phyloP scores from a whole-genome alignment of 64 coral and sea anemone genomes.

The Orbicella faveolata region DNA sequence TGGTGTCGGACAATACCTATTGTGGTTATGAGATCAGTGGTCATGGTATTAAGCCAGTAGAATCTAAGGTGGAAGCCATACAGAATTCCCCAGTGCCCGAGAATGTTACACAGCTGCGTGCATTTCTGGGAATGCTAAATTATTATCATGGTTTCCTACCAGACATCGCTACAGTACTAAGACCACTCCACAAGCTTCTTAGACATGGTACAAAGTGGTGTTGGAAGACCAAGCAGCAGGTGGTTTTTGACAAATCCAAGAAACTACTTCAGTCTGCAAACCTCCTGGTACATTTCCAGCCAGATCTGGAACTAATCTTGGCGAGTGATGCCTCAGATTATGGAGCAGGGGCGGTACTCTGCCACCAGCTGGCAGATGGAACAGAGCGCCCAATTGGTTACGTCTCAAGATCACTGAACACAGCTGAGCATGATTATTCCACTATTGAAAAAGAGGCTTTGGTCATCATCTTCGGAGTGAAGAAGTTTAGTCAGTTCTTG shows the following conservation, averaged over 20 bases:
- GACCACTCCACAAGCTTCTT: no score
- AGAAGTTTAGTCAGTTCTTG: constrained; percentile 45
- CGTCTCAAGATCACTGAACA: constrained; percentile 32
- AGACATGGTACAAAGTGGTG: no score
- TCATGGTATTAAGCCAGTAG: no score
- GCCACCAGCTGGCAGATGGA: constrained; percentile 34
- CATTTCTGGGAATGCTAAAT: no score
- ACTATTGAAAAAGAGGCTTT: constrained; percentile 49
- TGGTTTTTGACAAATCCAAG: no score
- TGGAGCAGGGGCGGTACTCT: constrained; percentile 35
- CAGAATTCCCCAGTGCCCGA: constrained; percentile 46
- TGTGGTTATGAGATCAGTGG: constrained; percentile 20
- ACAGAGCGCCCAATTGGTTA: constrained; percentile 51
- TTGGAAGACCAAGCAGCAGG: no score
- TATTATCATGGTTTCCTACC: no score
- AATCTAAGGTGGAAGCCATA: constrained; percentile 61
- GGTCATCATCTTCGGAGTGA: constrained; percentile 33
- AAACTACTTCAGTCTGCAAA: background rate
- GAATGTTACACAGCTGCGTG: background rate
- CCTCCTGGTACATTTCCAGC: constrained; percentile 39
- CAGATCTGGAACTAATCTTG: constrained; percentile 25
- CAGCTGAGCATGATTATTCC: constrained; percentile 11
- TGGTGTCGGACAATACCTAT: constrained; percentile 42
- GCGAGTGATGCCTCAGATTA: constrained; percentile 39
- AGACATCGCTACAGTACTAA: no score